phyloP scores from a whole-genome alignment of 2,113 vertebrate species.

The Tricholaema leucomelas region DNA sequence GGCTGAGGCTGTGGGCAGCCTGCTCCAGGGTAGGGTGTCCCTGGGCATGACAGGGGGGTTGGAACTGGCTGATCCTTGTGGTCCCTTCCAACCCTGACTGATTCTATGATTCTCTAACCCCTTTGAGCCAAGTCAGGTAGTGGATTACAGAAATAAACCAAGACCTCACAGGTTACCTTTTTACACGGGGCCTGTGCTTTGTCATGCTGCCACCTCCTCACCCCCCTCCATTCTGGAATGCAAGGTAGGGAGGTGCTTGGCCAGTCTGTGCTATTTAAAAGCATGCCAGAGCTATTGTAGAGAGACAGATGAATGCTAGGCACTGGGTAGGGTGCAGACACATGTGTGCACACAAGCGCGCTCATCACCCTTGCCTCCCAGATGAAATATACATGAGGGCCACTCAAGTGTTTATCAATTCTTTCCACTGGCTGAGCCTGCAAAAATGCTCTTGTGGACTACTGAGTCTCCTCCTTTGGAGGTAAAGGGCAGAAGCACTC shows the following conservation, averaged over 20 bases:
- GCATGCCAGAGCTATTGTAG: neutral
- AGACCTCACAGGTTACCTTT: too few relatives aligned
- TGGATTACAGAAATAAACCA: too few relatives aligned
- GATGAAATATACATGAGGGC: slow-evolving; percentile 36
- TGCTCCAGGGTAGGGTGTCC: too few relatives aligned
- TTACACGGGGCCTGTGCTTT: neutral
- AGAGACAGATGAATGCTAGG: neutral
- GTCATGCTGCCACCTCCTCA: neutral
- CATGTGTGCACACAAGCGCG: fast-evolving
- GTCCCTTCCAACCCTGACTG: too few relatives aligned
- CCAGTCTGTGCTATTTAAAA: neutral
- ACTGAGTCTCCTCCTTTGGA: neutral
- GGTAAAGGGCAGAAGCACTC: slow-evolving; percentile 1
- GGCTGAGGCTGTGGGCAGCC: too few relatives aligned
- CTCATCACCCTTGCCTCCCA: neutral
- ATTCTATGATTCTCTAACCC: too few relatives aligned
- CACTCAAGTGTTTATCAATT: neutral
- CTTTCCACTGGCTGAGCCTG: slow-evolving; percentile 47
- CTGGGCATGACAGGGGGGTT: too few relatives aligned
- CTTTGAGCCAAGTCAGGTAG: too few relatives aligned
- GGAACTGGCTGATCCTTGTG: too few relatives aligned
- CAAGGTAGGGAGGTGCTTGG: neutral
- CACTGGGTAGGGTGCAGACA: neutral
- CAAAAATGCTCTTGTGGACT: slow-evolving; percentile 18
- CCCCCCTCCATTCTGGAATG: neutral